Evolutionary conservation across 2,888 invertebrate species (phyloP).

Genomic region (Pegoplata infirma): DNA sequence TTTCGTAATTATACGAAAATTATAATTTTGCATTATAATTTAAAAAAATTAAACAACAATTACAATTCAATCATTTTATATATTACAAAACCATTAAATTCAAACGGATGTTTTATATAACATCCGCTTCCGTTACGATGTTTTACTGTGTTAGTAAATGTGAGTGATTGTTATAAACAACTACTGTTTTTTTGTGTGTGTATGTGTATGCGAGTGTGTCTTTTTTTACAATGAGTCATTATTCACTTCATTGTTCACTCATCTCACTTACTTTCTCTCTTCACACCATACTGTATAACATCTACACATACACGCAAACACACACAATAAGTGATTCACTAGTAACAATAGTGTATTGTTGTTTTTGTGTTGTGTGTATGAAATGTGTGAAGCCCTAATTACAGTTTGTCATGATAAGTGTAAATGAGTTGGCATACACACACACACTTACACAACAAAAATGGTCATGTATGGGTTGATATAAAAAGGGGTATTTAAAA

Average conservation of each 20-base stretch:
- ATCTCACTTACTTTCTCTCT: background rate
- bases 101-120: constrained; percentile 27
- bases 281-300: background rate
- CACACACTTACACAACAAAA: background rate
- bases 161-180: background rate
- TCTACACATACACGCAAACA: too few relatives aligned
- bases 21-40: too few relatives aligned
- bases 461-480: background rate
- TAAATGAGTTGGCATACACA: constrained; percentile 38
- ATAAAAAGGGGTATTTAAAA: background rate
- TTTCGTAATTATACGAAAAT: too few relatives aligned
- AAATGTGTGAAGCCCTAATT: constrained; percentile 50
- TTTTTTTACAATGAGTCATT: background rate
- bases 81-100: background rate
- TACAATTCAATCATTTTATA: background rate
- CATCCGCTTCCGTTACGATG: background rate
- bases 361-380: constrained; percentile 13
- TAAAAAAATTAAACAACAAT: too few relatives aligned
- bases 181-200: background rate
- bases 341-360: background rate
- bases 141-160: background rate
- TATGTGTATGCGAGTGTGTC: too few relatives aligned
- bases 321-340: background rate
- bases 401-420: constrained; percentile 58
- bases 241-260: background rate